These are phyloP conservation scores for Melospiza georgiana DNA, from an alignment of 2,113 vertebrate species.

Conservation along the genomic window DNA sequence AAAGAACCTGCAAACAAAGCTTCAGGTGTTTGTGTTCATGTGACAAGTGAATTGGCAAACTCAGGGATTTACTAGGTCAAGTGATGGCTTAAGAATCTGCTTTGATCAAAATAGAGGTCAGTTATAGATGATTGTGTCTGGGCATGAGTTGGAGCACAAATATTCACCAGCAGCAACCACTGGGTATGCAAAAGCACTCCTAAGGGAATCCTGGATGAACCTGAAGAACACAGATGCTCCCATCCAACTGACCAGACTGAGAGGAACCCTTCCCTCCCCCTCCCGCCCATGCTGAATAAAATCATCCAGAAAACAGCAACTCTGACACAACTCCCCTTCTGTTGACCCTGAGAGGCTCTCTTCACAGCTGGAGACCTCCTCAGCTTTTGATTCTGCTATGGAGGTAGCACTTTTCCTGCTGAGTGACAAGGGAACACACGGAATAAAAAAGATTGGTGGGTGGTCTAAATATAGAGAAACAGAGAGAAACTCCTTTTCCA, in stretches of 20 bases:
- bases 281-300: not conserved
- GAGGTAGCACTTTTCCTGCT: not conserved
- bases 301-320: not conserved
- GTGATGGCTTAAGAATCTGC: not conserved
- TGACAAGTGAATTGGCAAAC: not conserved
- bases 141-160: not conserved
- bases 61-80: not conserved
- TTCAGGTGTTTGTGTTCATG: not conserved
- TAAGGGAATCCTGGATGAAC: not conserved
- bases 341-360: not conserved
- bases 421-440: not conserved
- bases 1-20: not conserved
- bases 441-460: not conserved
- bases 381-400: not conserved
- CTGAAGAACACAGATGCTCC: not conserved
- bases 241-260: not conserved
- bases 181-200: not conserved
- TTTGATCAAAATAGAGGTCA: not conserved
- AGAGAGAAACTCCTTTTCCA: not conserved
- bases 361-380: conserved; percentile 17
- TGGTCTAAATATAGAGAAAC: conserved; percentile 10
- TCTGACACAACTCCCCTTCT: not conserved
- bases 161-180: not conserved
- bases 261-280: not conserved
- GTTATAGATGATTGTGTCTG: not conserved